Conservation (phyloP, 1,140 invertebrate genomes). For the Limonius californicus region DNA sequence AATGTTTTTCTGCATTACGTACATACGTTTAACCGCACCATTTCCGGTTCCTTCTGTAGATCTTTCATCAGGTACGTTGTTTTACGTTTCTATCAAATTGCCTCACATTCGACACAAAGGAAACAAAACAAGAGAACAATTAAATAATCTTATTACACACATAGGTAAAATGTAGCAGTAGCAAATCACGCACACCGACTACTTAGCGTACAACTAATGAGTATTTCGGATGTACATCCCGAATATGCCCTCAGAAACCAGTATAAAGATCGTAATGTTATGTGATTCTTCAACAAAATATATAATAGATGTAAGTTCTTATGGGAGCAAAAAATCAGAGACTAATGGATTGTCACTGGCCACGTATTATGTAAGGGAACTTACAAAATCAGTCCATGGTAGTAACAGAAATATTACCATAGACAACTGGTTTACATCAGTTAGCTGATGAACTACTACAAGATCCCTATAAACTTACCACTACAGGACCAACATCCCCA, state of each 20-base stretch:
- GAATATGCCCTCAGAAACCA: not conserved
- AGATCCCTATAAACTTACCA: not conserved
- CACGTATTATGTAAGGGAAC: not conserved
- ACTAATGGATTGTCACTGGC: not conserved
- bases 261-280: not conserved
- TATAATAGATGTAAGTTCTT: not conserved
- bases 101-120: too few species aligned
- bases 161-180: not conserved
- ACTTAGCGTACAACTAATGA: not conserved
- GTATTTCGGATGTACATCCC: not conserved
- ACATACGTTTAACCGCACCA: too few species aligned
- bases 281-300: not conserved
- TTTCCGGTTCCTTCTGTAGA: too few species aligned
- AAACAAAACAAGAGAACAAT: too few species aligned
- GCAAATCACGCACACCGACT: not conserved
- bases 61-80: too few species aligned
- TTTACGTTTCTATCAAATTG: too few species aligned
- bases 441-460: not conserved
- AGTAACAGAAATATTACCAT: not conserved
- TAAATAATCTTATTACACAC: not conserved
- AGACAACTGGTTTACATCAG: not conserved
- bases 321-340: not conserved
- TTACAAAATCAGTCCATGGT: not conserved
- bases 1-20: too few species aligned
- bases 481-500: too few species aligned